phyloP scores from a whole-genome alignment of 2,113 vertebrate species.

The Cercopithecus mona region DNA sequence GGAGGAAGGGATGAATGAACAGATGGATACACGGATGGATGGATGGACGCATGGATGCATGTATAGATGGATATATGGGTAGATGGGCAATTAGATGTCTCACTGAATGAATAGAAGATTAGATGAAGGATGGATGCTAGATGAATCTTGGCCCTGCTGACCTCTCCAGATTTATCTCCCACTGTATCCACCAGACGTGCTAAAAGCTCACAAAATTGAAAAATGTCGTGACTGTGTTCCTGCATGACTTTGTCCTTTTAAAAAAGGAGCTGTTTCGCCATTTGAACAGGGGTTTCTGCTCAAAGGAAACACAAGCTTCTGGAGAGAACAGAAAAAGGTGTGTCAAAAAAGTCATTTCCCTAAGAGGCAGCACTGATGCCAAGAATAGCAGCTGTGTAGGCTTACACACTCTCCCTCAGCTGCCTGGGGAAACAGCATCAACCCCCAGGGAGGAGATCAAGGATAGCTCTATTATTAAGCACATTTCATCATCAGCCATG shows the following conservation, averaged over 20 bases:
- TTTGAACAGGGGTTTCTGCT: background rate
- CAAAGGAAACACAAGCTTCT: background rate
- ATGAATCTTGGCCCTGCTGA: background rate
- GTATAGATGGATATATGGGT: background rate
- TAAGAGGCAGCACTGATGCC: background rate
- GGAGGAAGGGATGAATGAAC: too few relatives aligned
- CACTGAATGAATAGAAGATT: background rate
- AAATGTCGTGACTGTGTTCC: background rate
- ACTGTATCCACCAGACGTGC: background rate
- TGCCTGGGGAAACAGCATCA: background rate
- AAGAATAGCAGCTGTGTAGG: background rate
- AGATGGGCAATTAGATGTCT: background rate
- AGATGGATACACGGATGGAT: too few relatives aligned
- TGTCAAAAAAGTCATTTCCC: constrained; percentile 31
- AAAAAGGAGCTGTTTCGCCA: background rate
- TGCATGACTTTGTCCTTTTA: background rate
- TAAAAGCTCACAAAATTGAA: background rate
- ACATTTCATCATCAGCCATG: background rate
- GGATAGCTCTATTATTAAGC: background rate
- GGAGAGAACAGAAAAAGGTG: constrained; percentile 24
- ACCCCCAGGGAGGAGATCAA: background rate
- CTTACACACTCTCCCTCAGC: background rate
- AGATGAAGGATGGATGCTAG: background rate
- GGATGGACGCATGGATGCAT: background rate
- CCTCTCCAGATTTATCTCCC: background rate